Base-by-base conservation (phyloP, 2,888 invertebrate genomes). In the Loripinus fragilis region DNA sequence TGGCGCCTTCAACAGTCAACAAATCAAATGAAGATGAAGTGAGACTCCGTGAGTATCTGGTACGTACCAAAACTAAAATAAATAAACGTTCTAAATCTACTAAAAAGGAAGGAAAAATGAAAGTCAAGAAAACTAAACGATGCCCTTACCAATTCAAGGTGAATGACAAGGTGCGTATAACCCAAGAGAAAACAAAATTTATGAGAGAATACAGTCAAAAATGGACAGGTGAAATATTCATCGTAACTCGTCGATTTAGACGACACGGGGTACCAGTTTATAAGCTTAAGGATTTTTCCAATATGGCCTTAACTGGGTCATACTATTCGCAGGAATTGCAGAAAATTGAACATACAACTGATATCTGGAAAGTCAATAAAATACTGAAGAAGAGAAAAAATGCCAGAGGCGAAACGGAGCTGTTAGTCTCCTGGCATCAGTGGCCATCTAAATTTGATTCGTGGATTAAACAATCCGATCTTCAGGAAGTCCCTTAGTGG, bases 201-300 rank as follows among this genome's bases (percentile, higher is more conserved):
- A 35, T 48, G 23, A 70, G 78, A 28, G 70, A 66, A 52, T 78
- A 71, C 45, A 20, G 69, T 55, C 70, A 78, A 55, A 74, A 78
- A 38, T 74, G 71, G 70, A 73, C 74, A 15, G 74, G 67, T 8
- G 74, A 78, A 67, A 60, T 78, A 10, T 74, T 78, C 42, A 67
- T n/a, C 33, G 66, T 78, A 23, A 65, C 12, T 28, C 33, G n/a
- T 23, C 35, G 78, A 30, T 71, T 60, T 23, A 55, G 10, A 7
- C 74, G 67, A 66, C 52, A 78, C 23, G 66, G 65, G 2, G 35
- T 74, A 17, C 78, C 78, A 17, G 23, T 78, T 10, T 78, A 78
- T 60, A 73, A 67, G 30, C 2, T 74, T 0, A 30, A 67, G 60
- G 74, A 74, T 45, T 69, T 70, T 41, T n/a, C 25, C 20, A 71